Conservation (phyloP, 1,140 invertebrate species). For the Dendrolimus punctatus region DNA sequence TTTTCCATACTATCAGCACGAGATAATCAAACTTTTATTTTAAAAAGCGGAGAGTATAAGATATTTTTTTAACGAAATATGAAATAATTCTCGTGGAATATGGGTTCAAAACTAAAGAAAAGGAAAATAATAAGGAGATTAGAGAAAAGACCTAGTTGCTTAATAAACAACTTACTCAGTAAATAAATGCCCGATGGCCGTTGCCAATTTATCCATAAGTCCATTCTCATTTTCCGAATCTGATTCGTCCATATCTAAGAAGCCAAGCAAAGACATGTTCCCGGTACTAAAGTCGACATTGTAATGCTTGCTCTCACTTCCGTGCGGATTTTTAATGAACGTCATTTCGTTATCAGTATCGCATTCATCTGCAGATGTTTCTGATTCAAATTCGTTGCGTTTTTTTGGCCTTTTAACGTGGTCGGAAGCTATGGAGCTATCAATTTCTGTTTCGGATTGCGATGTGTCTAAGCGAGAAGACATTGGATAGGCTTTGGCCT, state of each 20-base stretch:
- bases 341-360: conserved; percentile 75
- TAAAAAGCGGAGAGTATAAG: not conserved
- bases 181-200: conserved; percentile 83
- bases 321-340: conserved; percentile 69
- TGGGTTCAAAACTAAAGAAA: too few relatives aligned
- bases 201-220: conserved; percentile 78
- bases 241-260: conserved; percentile 81
- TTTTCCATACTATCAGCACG: too few relatives aligned
- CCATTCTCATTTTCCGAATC: conserved; percentile 87
- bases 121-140: too few relatives aligned
- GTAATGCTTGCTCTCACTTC: conserved; percentile 48
- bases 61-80: not conserved
- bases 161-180: conserved; percentile 42
- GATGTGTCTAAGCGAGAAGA: conserved; percentile 66
- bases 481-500: conserved; percentile 78
- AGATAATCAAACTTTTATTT: too few relatives aligned
- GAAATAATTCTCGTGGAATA: too few relatives aligned
- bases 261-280: conserved; percentile 62
- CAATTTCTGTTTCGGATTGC: conserved; percentile 40
- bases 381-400: conserved; percentile 67
- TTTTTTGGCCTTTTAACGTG: conserved; percentile 32
- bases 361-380: conserved; percentile 76
- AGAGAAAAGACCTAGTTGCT: not conserved
- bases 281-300: conserved; percentile 35
- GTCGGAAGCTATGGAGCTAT: conserved; percentile 23